These are phyloP conservation scores for Pipistrellus pipistrellus DNA, from an alignment of 2,797 vertebrate species.

Conservation along the genomic window DNA sequence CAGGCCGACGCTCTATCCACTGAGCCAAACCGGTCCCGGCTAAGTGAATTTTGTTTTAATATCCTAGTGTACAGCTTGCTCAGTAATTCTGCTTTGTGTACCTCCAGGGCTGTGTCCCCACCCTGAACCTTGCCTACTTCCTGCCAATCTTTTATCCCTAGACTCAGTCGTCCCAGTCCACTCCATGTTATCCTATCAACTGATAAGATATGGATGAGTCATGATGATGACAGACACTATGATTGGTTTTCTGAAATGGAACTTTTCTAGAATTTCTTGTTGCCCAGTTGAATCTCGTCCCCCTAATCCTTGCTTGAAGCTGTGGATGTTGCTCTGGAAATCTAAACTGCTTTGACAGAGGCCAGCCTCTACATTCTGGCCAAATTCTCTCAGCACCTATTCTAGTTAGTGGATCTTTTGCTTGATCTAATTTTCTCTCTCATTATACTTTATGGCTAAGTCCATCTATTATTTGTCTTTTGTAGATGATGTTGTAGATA, in stretches of 20 bases:
- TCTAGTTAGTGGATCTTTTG: conserved; percentile 28
- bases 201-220: neutral
- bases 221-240: neutral
- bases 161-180: neutral
- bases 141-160: conserved; percentile 1
- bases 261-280: conserved; percentile 33
- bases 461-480: conserved; percentile 54
- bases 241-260: conserved; percentile 36
- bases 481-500: neutral
- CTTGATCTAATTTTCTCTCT: conserved; percentile 1
- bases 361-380: neutral
- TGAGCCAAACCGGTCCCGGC: too few relatives aligned
- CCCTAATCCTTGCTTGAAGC: conserved; percentile 4
- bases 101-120: neutral
- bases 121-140: neutral
- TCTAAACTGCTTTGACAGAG: neutral
- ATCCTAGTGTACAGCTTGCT: neutral
- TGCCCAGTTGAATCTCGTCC: neutral
- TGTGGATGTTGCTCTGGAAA: neutral
- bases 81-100: conserved; percentile 8
- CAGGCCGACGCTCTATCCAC: too few relatives aligned
- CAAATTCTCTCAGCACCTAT: neutral
- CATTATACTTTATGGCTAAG: conserved; percentile 10
- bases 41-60: conserved; percentile 45
- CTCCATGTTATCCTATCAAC: conserved; percentile 7